Evolutionary conservation across 1,140 invertebrate genomes (phyloP).

Genomic region (Leucophenga varia): DNA sequence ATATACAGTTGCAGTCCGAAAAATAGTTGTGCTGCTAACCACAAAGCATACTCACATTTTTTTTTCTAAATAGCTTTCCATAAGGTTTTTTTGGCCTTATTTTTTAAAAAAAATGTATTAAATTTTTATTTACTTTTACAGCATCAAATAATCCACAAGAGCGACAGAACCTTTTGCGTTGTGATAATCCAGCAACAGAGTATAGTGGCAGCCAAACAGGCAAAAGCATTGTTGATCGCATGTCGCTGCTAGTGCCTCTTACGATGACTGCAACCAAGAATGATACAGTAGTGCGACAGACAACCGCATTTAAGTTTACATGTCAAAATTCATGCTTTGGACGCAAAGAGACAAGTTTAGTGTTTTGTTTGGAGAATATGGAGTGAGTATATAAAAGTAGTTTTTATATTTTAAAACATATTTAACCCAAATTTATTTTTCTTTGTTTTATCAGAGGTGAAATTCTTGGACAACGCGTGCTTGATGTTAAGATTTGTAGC

Average conservation of each 20-base stretch:
- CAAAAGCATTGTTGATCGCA: constrained; percentile 46
- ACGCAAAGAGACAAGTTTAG: constrained; percentile 38
- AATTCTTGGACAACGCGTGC: constrained; percentile 39
- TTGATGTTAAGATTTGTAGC: constrained; percentile 44
- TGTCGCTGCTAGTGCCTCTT: constrained; percentile 42
- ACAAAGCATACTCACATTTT: too few relatives aligned
- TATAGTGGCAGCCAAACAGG: constrained; percentile 38
- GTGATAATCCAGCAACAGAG: constrained; percentile 37
- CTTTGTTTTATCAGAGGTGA: constrained; percentile 32
- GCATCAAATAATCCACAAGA: constrained; percentile 17
- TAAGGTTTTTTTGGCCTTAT: not conserved
- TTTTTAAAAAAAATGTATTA: not conserved
- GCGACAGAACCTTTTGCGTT: constrained; percentile 36
- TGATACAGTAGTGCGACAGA: constrained; percentile 26
- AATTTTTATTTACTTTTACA: constrained; percentile 1
- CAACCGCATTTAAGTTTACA: constrained; percentile 42
- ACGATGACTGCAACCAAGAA: constrained; percentile 26
- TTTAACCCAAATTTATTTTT: not conserved
- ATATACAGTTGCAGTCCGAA: too few relatives aligned
- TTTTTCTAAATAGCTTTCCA: too few relatives aligned
- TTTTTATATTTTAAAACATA: not conserved
- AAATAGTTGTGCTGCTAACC: too few relatives aligned
- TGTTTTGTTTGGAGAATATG: constrained; percentile 41
- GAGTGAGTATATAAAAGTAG: constrained; percentile 17
- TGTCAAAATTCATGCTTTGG: constrained; percentile 52